A percentile compares a stretch with the other conserved stretches of the same genome.
Evolutionary conservation across 2,888 invertebrate species (phyloP).

Genomic region (Campoplex nolae): DNA sequence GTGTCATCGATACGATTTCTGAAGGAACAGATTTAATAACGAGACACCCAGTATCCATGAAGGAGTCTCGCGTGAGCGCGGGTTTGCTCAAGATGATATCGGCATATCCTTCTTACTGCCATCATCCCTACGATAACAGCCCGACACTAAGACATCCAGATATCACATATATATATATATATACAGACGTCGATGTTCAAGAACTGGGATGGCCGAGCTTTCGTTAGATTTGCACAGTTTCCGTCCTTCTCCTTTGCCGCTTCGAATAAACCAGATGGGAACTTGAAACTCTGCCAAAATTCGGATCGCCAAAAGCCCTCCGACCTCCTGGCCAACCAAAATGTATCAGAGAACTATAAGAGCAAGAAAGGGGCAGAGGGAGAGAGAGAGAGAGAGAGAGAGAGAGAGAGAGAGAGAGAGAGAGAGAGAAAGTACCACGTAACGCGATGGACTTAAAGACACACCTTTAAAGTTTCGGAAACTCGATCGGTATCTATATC

Average conservation of each 20-base stretch:
- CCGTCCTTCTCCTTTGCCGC: constrained; percentile 59
- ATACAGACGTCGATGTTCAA: not conserved
- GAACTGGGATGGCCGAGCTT: constrained; percentile 63
- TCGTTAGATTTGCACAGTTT: constrained; percentile 63
- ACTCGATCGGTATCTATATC: constrained; percentile 68
- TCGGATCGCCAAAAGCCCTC: constrained; percentile 75
- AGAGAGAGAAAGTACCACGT: constrained; percentile 18
- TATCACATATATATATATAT: not conserved
- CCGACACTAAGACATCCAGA: not conserved
- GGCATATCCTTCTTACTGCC: constrained; percentile 67
- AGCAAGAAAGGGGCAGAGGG: not conserved
- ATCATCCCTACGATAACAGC: constrained; percentile 24
- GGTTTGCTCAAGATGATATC: constrained; percentile 83
- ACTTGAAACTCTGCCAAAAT: constrained; percentile 82
- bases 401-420: not conserved
- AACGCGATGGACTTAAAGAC: constrained; percentile 78
- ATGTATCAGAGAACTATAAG: constrained; percentile 41
- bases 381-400: not conserved
- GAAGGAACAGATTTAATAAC: constrained; percentile 70
- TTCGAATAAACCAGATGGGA: constrained; percentile 80
- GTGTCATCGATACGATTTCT: constrained; percentile 10
- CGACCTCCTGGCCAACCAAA: constrained; percentile 45
- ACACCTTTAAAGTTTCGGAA: constrained; percentile 79
- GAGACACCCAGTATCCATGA: constrained; percentile 80
- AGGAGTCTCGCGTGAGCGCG: constrained; percentile 76